These are phyloP conservation scores for Tachyglossus aculeatus DNA, from an alignment of 2,797 vertebrate genomes.

Conservation along the genomic window DNA sequence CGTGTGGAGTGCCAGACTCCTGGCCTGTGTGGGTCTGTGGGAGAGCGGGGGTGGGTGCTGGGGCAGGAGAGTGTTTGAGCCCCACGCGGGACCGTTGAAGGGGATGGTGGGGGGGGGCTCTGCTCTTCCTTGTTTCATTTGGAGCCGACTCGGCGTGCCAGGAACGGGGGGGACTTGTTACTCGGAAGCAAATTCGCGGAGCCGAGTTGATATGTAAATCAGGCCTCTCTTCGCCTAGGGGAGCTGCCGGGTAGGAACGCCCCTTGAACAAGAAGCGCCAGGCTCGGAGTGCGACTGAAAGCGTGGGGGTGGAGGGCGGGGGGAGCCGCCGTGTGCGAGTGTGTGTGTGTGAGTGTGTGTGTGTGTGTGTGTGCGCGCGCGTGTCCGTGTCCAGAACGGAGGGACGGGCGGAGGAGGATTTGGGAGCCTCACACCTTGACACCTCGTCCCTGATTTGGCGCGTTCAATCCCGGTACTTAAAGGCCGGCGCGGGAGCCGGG, in stretches of 20 bases:
- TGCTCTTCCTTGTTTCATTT: background rate
- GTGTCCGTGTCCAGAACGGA: too few species aligned
- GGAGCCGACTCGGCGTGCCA: background rate
- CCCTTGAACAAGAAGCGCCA: slow-evolving; percentile 56
- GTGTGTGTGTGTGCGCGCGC: too few species aligned
- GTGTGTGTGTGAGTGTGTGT: too few species aligned
- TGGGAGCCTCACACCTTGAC: slow-evolving; percentile 62
- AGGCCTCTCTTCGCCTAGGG: slow-evolving; percentile 32
- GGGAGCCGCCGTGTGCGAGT: too few species aligned
- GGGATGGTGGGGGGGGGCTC: background rate
- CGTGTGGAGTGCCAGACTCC: too few species aligned
- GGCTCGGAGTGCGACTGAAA: slow-evolving; percentile 40
- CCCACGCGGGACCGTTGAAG: background rate
- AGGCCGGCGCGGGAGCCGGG: too few species aligned
- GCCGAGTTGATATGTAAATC: slow-evolving; percentile 59
- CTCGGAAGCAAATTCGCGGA: background rate
- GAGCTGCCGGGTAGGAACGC: slow-evolving; percentile 33
- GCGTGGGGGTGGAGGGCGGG: slow-evolving; percentile 38
- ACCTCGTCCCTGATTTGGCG: slow-evolving; percentile 61
- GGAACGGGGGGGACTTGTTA: slow-evolving; percentile 13
- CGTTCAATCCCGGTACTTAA: too few species aligned
- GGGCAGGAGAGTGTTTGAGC: background rate
- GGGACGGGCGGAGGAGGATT: slow-evolving; percentile 30
- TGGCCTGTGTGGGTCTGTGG: too few species aligned
- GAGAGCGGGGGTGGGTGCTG: background rate